Conservation (phyloP, 2,797 vertebrate species). For the Myotis daubentonii region DNA sequence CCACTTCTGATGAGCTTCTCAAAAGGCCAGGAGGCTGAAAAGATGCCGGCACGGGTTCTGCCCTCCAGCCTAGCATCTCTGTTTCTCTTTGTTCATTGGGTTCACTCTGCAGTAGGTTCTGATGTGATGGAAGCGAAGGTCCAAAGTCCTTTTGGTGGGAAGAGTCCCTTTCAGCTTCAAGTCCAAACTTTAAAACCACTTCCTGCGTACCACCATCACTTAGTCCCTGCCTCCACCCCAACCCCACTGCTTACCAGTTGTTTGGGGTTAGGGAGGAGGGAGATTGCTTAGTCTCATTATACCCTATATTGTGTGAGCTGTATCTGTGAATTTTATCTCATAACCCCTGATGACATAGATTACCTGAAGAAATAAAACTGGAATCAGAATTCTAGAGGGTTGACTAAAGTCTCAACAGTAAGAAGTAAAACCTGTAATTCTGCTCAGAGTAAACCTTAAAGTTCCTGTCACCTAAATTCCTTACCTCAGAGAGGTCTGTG, state of each 20-base stretch:
- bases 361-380: constrained; percentile 31
- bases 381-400: constrained; percentile 35
- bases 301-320: not conserved
- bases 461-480: not conserved
- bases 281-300: not conserved
- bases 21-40: not conserved
- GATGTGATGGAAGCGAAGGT: not conserved
- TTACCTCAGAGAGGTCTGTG: not conserved
- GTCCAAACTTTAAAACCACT: not conserved
- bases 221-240: not conserved
- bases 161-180: constrained; percentile 2
- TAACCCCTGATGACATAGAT: not conserved
- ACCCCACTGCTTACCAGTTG: not conserved
- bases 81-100: not conserved
- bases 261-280: not conserved
- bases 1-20: not conserved
- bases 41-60: not conserved
- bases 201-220: not conserved
- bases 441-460: not conserved
- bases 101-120: not conserved
- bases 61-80: not conserved
- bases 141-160: constrained; percentile 7
- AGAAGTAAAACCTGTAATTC: constrained; percentile 37
- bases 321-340: not conserved
- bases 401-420: constrained; percentile 29